Base-by-base conservation (phyloP, 2,113 vertebrate species). In the Rana temporaria region DNA sequence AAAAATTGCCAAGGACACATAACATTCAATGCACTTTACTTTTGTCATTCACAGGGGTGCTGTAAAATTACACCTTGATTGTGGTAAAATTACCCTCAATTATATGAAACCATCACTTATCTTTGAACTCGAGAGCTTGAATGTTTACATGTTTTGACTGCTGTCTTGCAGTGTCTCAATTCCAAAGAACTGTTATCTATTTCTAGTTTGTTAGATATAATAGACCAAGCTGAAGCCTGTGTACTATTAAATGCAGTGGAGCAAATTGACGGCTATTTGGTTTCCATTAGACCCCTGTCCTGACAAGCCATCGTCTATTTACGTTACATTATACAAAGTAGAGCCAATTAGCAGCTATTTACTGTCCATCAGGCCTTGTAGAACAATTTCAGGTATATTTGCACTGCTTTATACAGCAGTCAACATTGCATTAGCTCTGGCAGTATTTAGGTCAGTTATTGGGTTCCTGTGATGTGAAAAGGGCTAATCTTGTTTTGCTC, bases 281-380 rank as follows among this genome's bases (percentile, higher is more conserved):
- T 64, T 48, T 75, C 80, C 60, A 65, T 82, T 82, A 74, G 62
- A 66, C 70, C 70, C 69, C 59, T 80, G 42, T 52, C 60, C 60
- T 16, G 16, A 42, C n/a, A 24, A 75, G 70, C 62, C 70, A 82
- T 42, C 30, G 59, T 66, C 80, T 82, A 82, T 82, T 82, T 82
- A 64, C 70, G 59, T 38, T 74, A 70, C 70, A 75, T 82, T 73
- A 74, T 18, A 74, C 17, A 74, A 56, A 82, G 52, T 82, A 72
- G 57, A 82, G 80, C 60, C 80, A 82, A 67, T 82, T 82, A 75
- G 30, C 78, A 70, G 66, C 80, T 82, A 74, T 82, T 73, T 82
- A 30, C 52, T 66, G 17, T 74, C 24, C 71, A 67, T 74, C 62
- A 26, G 26, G n/a, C 62, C 15, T 55, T 42, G 52, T 66, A 59